phyloP scores from a whole-genome alignment of 2,888 invertebrate genomes.

The Drosophila kuntzei region DNA sequence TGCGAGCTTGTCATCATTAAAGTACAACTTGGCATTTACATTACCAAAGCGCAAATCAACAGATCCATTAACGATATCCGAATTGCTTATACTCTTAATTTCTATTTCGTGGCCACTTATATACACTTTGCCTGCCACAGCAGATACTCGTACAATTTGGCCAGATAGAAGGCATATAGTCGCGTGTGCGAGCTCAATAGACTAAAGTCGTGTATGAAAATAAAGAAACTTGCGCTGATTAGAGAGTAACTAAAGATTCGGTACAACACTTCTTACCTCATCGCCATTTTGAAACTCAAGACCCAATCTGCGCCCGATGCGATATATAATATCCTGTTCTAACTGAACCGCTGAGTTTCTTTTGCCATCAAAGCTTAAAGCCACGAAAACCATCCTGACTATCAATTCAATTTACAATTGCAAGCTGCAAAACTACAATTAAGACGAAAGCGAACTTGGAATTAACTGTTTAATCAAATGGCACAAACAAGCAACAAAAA shows the following conservation, averaged over 20 bases:
- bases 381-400: constrained; percentile 21
- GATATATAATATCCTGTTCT: constrained; percentile 52
- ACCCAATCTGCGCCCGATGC: constrained; percentile 56
- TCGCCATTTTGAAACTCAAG: constrained; percentile 50
- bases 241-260: background rate
- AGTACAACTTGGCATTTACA: constrained; percentile 48
- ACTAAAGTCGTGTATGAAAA: constrained; percentile 23
- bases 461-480: no score
- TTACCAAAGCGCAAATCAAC: constrained; percentile 56
- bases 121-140: constrained; percentile 48
- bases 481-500: no score
- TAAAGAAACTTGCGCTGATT: background rate
- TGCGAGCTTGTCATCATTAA: constrained; percentile 2
- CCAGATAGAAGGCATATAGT: constrained; percentile 33
- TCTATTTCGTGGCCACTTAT: constrained; percentile 48
- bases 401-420: constrained; percentile 7
- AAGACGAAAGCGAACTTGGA: no score
- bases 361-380: constrained; percentile 21
- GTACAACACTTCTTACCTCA: constrained; percentile 34
- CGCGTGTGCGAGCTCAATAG: constrained; percentile 65
- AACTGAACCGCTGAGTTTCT: constrained; percentile 30
- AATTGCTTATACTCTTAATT: constrained; percentile 19
- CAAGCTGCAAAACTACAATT: no score
- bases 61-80: constrained; percentile 36
- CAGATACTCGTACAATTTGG: constrained; percentile 48